Evolutionary conservation across 2,888 invertebrate species (phyloP), one percentile per base, ranked within the genome.

Genomic region (Tetragnatha montana): DNA sequence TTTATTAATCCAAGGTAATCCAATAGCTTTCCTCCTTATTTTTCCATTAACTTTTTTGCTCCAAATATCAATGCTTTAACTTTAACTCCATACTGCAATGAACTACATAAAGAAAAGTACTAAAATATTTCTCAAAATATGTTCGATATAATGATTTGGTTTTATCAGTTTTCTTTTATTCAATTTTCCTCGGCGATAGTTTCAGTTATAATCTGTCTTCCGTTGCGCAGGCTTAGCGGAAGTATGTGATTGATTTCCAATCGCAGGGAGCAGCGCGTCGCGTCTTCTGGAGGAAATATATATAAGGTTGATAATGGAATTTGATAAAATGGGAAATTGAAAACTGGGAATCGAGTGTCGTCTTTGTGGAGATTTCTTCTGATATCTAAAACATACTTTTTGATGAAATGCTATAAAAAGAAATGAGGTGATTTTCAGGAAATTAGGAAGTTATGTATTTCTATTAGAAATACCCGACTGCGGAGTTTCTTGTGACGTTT

Each of bases 261-360:
- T 60, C 17, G 60, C 60, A 8, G 60, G 17, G 12, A 60, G 60
- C 4, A 60, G 17, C 10, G 60, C 17, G 60, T 60, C 10, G 60
- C 17, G 60, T 60, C 60, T 60, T 8, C 60, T 35, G 60, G 12
- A 60, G 60, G 17, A 60, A 60, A 8, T 12, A 60, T 35, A 35
- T 60, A 60, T 60, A 60, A 60, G 60, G 60, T 17, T 60, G 60
- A 60, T 60, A 60, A 60, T 60, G 60, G 60, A 60, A 60, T 60
- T 60, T 60, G 60, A 60, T 60, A 60, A 60, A 60, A 60, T 60
- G 60, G 60, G 60, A 60, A 60, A 60, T 60, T 60, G 60, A 60
- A 60, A 60, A 60, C 60, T 60, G 14, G 60, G 17, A 60, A 60
- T 60, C 60, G 60, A 60, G 60, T 60, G 60, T 60, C 60, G 60